Evolutionary conservation across 2,888 invertebrate species (phyloP).

Genomic region (Apamea anceps): DNA sequence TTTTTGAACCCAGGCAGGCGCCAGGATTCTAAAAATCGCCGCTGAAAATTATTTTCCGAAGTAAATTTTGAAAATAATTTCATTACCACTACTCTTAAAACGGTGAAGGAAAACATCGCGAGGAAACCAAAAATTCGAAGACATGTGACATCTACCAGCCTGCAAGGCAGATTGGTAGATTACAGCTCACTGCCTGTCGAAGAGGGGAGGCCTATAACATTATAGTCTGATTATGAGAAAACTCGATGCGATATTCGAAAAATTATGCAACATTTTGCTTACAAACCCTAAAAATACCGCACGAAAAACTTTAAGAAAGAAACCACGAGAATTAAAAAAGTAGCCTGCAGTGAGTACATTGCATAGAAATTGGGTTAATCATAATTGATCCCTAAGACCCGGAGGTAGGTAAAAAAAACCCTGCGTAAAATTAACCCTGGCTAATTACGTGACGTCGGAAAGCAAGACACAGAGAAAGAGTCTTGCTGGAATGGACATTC

Average conservation of each 20-base stretch:
- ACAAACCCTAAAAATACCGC: not conserved
- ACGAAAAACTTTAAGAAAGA: not conserved
- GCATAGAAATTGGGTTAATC: slow-evolving; percentile 59
- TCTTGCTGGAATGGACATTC: slow-evolving; percentile 31
- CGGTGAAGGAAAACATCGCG: not conserved
- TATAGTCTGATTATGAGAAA: not conserved
- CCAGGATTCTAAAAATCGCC: no score
- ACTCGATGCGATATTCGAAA: not conserved
- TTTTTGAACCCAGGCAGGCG: no score
- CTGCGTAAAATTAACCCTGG: slow-evolving; percentile 72
- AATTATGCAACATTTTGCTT: not conserved
- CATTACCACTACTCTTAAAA: no score
- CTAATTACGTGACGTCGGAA: slow-evolving; percentile 68
- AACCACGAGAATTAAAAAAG: slow-evolving; percentile 16
- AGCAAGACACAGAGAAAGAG: slow-evolving; percentile 22
- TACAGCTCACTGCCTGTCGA: no score
- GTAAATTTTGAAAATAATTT: no score
- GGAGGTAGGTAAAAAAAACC: slow-evolving; percentile 72
- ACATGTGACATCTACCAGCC: no score
- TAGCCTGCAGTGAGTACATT: slow-evolving; percentile 15
- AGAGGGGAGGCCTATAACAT: not conserved
- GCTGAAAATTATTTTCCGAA: no score
- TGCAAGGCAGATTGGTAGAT: no score
- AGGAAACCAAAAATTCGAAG: no score
- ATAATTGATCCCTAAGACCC: slow-evolving; percentile 67